Conservation (phyloP, 2,888 invertebrate genomes). For the Stegana nigrithorax region DNA sequence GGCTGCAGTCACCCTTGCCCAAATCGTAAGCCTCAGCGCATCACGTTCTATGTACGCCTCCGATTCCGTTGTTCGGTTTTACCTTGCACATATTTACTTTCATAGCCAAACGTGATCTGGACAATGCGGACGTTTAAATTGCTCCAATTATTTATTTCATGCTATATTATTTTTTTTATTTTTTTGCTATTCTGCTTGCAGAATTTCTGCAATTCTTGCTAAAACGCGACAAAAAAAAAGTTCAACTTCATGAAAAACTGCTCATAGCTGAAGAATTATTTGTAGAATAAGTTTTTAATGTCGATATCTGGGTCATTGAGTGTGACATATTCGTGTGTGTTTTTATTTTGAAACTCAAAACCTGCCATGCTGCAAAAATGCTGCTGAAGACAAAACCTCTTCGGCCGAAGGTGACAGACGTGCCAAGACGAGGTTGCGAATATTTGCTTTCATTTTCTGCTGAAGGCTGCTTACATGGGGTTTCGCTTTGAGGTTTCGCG, state of each 20-base stretch:
- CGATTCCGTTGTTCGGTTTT: too few species aligned
- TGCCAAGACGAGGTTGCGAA: conserved; percentile 21
- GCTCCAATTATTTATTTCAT: conserved; percentile 16
- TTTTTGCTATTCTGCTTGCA: conserved; percentile 38
- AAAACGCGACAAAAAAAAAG: conserved; percentile 40
- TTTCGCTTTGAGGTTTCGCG: too few species aligned
- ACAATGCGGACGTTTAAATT: conserved; percentile 22
- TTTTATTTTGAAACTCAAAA: conserved; percentile 16
- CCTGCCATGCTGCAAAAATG: conserved; percentile 28
- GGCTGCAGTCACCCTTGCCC: too few species aligned
- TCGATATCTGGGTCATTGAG: conserved; percentile 44
- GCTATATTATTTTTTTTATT: background rate
- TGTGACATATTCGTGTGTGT: conserved; percentile 44
- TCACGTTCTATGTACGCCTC: too few species aligned
- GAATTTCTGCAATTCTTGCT: conserved; percentile 52
- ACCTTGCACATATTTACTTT: conserved; percentile 22
- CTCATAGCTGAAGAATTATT: background rate
- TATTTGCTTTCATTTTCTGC: too few species aligned
- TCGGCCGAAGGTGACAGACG: conserved; percentile 26
- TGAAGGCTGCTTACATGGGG: background rate
- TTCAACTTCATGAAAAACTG: too few species aligned
- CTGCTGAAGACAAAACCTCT: conserved; percentile 43
- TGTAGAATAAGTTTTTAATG: background rate
- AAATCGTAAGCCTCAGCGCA: too few species aligned
- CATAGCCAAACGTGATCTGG: conserved; percentile 26